Base-by-base conservation (phyloP, 2,797 vertebrate genomes). In the Pyrocephalus nanus region DNA sequence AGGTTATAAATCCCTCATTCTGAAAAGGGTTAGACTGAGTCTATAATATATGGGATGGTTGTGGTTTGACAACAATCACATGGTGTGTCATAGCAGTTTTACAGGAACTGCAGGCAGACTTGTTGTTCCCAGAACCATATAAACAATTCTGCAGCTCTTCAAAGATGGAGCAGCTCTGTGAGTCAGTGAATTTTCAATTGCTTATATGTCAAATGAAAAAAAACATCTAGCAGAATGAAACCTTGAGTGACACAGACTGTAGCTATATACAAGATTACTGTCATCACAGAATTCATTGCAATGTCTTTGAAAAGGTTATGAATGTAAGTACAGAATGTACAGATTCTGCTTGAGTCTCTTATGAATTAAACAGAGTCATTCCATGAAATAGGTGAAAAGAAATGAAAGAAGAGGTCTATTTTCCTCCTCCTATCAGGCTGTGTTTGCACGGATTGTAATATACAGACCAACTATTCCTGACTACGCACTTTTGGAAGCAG, bases 91-190 rank as follows among this genome's bases (percentile, higher is more conserved):
- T 42, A 90, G 92, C 67, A 84, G 67, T 47, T 90, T 75, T 90
- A 62, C 62, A 66, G 64, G 77, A 92, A 88, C n/a, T 66, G 38
- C 78, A 65, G 55, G 57, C 60, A 90, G 66, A 34, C 42, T 84
- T 66, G 53, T 45, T 86, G 53, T 62, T 93, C 48, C 36, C 53
- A 30, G 69, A 91, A n/a, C 19, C 6, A 65, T 53, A 32, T 50
- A 90, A 93, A 88, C 89, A 89, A 42, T 71, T 89, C 71, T 58
- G 60, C 38, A 73, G 61, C 69, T 88, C 42, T 74, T 74, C 88
- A 81, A 34, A 78, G 51, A 69, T 83, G 74, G 40, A 87, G 30
- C 12, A 62, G 29, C 57, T 83, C 54, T 67, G 57, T 83, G 57
- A 95, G 74, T 70, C 62, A 79, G 47, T 77, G 85, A 90, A 74